Evolutionary conservation across 2,797 vertebrate genomes (phyloP), one percentile per base, ranked within the genome.

Genomic region (Lophius americanus): DNA sequence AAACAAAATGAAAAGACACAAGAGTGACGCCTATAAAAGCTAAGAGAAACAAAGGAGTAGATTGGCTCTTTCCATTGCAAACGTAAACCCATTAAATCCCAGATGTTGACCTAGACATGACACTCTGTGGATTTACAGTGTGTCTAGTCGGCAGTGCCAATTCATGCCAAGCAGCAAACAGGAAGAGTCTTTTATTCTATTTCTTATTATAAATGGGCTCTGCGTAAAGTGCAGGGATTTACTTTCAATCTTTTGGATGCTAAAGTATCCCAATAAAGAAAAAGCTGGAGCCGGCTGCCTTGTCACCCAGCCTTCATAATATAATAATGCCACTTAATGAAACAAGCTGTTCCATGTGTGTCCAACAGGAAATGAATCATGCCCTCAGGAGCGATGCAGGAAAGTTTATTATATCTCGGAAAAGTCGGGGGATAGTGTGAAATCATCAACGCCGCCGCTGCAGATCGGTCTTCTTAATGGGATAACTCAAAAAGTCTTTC

Each of bases 31-130:
- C 68, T 63, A 23, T 76, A 79, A 85, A 85, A 81, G 62, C 68
- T 52, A 85, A 85, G 66, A 80, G 83, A 88, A 64, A 71, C 66
- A 23, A 23, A 9, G 42, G 66, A 79, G 43, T 7, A 71, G 75
- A 85, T 73, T 70, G 62, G 52, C 67, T 85, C 81, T 81, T 90
- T 91, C 86, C 88, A 90, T 85, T 86, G 82, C 85, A 53, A 71
- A 73, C 82, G 65, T 76, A 80, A 86, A 81, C 66, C 70, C 60
- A 79, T 86, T 86, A 89, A 88, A 84, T 64, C 57, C 88, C 85
- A 92, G 88, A 88, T 89, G 87, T 74, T 80, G 82, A 79, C 82
- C 80, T 35, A 9, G 7, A 65, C 53, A 13, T 76, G 74, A 80
- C 82, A 73, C 64, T 60, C n/a, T 57, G 37, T 54, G 42, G 51